Percentiles rank a stretch among this genome's conserved stretches.
phyloP scores from a whole-genome alignment of 2,113 vertebrate species.

The Tetraodon nigroviridis region DNA sequence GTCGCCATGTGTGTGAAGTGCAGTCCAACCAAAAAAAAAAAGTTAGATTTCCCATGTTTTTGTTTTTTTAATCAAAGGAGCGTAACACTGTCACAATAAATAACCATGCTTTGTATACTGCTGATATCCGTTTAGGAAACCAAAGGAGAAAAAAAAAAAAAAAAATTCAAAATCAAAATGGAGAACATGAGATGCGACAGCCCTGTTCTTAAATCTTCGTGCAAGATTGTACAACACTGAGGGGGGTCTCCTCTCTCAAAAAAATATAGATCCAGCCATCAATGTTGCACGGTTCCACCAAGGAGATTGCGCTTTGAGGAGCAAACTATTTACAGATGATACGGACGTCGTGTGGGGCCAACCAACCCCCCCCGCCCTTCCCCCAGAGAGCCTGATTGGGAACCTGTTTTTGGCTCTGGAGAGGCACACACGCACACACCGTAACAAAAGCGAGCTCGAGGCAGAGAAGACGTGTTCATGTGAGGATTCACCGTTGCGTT shows the following conservation, averaged over 20 bases:
- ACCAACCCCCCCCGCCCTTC: no score
- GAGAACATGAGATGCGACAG: conserved; percentile 54
- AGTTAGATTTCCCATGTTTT: conserved; percentile 25
- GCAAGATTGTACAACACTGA: conserved; percentile 64
- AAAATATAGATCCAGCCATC: conserved; percentile 67
- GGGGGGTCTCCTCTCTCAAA: conserved; percentile 31
- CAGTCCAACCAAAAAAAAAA: neutral
- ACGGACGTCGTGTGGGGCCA: conserved; percentile 6
- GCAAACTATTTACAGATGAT: conserved; percentile 59
- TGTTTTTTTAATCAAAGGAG: conserved; percentile 77
- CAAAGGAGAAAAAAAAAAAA: conserved; percentile 27
- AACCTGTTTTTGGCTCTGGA: conserved; percentile 10
- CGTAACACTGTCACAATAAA: conserved; percentile 80
- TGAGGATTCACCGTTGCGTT: conserved; percentile 17
- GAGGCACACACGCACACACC: conserved; percentile 10
- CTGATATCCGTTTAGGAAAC: conserved; percentile 47
- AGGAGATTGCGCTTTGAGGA: conserved; percentile 47
- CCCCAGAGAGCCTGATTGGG: neutral
- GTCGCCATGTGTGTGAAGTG: neutral
- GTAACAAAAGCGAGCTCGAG: neutral
- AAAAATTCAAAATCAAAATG: conserved; percentile 47
- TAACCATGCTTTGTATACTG: conserved; percentile 77
- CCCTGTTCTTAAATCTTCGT: conserved; percentile 54
- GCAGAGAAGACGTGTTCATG: neutral
- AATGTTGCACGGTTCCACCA: conserved; percentile 66